A percentile compares a stretch with the other conserved stretches of the same genome.
These are phyloP conservation scores for Salminus brasiliensis DNA, from an alignment of 2,113 vertebrate species.

Conservation along the genomic window DNA sequence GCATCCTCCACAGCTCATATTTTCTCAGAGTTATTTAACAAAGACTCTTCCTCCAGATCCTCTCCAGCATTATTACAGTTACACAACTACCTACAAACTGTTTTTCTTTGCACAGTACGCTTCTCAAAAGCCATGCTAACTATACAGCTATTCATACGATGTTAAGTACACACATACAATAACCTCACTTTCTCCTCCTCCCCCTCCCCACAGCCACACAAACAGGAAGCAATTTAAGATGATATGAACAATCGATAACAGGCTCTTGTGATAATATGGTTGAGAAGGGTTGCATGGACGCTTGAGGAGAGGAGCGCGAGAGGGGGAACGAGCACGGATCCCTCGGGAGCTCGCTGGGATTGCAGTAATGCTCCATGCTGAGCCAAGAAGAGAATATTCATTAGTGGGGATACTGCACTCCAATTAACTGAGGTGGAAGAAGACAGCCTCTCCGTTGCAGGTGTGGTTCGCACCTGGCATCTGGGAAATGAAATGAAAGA, in stretches of 20 bases:
- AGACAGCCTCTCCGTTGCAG: constrained; percentile 58
- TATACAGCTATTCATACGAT: background rate
- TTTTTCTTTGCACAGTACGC: background rate
- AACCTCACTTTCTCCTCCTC: too few species aligned
- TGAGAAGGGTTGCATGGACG: constrained; percentile 45
- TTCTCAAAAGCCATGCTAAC: background rate
- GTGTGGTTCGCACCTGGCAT: constrained; percentile 76
- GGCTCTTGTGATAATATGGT: constrained; percentile 48
- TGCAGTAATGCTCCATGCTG: constrained; percentile 70
- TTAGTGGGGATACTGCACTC: constrained; percentile 71
- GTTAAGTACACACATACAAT: background rate
- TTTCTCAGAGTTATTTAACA: background rate
- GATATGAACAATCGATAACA: constrained; percentile 53
- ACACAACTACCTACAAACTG: background rate
- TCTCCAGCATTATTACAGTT: background rate
- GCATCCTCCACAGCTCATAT: background rate
- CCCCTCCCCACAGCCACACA: constrained; percentile 15
- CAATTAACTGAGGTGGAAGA: constrained; percentile 72
- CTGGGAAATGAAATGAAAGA: background rate
- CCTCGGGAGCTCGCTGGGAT: constrained; percentile 59
- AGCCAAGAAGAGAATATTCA: constrained; percentile 69
- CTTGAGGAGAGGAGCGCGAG: constrained; percentile 47
- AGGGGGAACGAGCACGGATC: constrained; percentile 41
- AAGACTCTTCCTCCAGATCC: background rate
- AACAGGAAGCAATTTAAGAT: constrained; percentile 51